Conservation (phyloP, 2,888 invertebrate genomes). For the Onchidella celtica region DNA sequence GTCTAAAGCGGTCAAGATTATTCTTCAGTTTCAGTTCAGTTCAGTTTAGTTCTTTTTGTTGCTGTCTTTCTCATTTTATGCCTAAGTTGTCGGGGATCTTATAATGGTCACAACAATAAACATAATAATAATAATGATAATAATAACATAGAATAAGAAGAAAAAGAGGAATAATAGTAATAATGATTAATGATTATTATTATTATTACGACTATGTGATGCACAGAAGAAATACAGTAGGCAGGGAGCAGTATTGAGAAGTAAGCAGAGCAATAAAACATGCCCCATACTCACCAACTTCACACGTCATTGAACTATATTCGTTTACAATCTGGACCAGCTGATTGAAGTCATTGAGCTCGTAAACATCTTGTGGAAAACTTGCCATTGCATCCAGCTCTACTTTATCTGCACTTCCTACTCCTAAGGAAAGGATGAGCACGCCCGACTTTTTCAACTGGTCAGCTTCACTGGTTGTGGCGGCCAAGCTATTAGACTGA, state of each 20-base stretch:
- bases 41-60: no score
- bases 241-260: neutral
- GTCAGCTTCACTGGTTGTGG: neutral
- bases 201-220: no score
- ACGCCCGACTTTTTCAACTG: neutral
- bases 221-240: no score
- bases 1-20: no score
- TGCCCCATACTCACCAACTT: neutral
- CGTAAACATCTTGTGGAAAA: constrained; percentile 1
- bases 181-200: no score
- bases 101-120: no score
- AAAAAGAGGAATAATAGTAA: no score
- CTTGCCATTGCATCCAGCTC: constrained; percentile 13
- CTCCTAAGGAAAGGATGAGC: constrained; percentile 11
- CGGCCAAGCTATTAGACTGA: neutral
- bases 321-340: neutral
- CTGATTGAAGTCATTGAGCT: neutral
- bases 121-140: no score
- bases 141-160: no score
- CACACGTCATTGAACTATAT: neutral
- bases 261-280: neutral
- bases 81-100: no score
- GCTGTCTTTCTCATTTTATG: no score
- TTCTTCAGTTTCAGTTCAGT: no score
- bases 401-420: neutral